Evolutionary conservation across 1,140 invertebrate genomes (phyloP).

Genomic region (Megathymus violae): DNA sequence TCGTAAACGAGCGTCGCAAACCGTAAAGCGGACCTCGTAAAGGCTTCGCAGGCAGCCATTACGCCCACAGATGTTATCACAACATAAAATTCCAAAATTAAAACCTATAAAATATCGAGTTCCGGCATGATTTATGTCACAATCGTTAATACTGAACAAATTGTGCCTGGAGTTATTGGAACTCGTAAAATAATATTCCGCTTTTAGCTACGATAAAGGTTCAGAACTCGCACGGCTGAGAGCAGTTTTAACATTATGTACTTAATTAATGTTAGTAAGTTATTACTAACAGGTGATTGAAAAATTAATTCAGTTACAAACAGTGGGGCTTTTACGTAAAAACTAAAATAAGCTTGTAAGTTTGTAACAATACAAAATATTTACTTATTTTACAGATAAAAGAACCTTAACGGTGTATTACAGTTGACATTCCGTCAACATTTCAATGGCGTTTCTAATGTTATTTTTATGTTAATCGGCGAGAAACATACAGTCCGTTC

Average conservation of each 20-base stretch:
- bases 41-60: conserved; percentile 50
- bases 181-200: conserved; percentile 42
- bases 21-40: conserved; percentile 27
- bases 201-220: conserved; percentile 22
- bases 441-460: too few species aligned
- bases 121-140: conserved; percentile 56
- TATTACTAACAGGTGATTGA: too few species aligned
- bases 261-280: too few species aligned
- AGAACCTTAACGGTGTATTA: too few species aligned
- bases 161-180: conserved; percentile 48
- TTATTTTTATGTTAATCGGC: too few species aligned
- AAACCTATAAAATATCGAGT: conserved; percentile 73
- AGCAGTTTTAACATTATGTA: neutral
- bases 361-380: too few species aligned
- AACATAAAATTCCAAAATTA: conserved; percentile 76
- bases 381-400: too few species aligned
- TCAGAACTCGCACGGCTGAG: neutral
- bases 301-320: too few species aligned
- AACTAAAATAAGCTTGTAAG: too few species aligned
- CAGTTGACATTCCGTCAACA: too few species aligned
- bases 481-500: too few species aligned
- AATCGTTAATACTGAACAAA: conserved; percentile 52
- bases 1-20: conserved; percentile 12
- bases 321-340: too few species aligned
- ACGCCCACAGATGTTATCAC: conserved; percentile 70